Conservation (phyloP, 2,797 vertebrate genomes). For the Mus spretus region DNA sequence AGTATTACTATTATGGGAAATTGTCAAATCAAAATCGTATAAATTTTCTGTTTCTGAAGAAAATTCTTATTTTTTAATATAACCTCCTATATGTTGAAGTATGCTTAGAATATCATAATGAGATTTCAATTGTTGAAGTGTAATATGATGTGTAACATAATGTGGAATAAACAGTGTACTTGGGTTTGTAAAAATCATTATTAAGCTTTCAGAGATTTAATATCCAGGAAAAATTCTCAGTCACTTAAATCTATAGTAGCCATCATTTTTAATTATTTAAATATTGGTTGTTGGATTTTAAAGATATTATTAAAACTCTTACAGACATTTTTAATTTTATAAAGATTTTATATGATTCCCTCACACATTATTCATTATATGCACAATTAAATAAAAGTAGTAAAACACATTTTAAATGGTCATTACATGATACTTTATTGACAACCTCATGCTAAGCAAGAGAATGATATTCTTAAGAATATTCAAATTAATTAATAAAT, state of each 20-base stretch:
- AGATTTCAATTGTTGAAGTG: background rate
- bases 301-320: background rate
- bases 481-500: background rate
- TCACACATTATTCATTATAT: background rate
- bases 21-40: background rate
- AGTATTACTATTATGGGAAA: background rate
- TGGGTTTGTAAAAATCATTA: background rate
- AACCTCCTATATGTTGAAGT: background rate
- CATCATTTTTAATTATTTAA: background rate
- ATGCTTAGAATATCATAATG: background rate
- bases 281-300: background rate
- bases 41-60: background rate
- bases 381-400: background rate
- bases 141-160: background rate
- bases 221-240: background rate
- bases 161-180: background rate
- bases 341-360: background rate
- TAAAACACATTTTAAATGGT: background rate
- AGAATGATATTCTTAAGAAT: background rate
- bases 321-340: background rate
- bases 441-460: background rate
- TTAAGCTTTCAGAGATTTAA: no score
- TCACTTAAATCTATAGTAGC: background rate
- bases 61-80: background rate
- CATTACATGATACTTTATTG: background rate